Percentiles rank a stretch among this genome's conserved stretches.
phyloP scores from a whole-genome alignment of 1,140 invertebrate genomes.

The Anagrus nilaparvatae region DNA sequence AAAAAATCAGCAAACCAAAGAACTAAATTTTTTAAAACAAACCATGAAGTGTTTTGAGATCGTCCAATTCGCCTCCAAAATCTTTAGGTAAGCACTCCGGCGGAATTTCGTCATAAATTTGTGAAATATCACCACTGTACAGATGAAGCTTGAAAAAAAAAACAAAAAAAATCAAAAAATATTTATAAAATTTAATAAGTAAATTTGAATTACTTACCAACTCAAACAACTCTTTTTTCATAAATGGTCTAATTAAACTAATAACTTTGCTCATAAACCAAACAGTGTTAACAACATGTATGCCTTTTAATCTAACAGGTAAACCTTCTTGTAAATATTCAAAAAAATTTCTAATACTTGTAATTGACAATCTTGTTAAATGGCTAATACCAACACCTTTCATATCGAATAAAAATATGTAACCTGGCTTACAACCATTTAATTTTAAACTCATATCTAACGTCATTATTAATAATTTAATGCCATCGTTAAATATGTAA shows the following conservation, averaged over 20 bases:
- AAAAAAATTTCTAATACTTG: slow-evolving; percentile 55
- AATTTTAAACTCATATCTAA: slow-evolving; percentile 52
- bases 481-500: slow-evolving; percentile 54
- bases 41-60: slow-evolving; percentile 30
- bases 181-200: background rate
- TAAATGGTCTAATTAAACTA: slow-evolving; percentile 50
- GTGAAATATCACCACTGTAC: slow-evolving; percentile 33
- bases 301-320: slow-evolving; percentile 49
- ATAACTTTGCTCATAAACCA: slow-evolving; percentile 54
- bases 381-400: slow-evolving; percentile 47
- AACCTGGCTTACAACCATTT: slow-evolving; percentile 45
- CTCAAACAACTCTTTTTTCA: slow-evolving; percentile 52
- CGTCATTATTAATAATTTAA: slow-evolving; percentile 60
- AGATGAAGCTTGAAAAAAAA: slow-evolving; percentile 35
- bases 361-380: slow-evolving; percentile 47
- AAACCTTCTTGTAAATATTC: slow-evolving; percentile 53
- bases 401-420: slow-evolving; percentile 56
- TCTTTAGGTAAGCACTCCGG: slow-evolving; percentile 40
- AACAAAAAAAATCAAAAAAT: slow-evolving; percentile 3
- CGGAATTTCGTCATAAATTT: slow-evolving; percentile 37
- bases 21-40: slow-evolving; percentile 12
- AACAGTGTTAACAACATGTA: slow-evolving; percentile 54
- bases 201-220: slow-evolving; percentile 45
- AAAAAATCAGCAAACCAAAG: too few relatives aligned
- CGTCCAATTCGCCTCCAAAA: slow-evolving; percentile 39